A percentile compares a stretch with the other conserved stretches of the same genome.
These are phyloP conservation scores for Delichon dasypus DNA, from an alignment of 2,797 vertebrate species.

Conservation along the genomic window DNA sequence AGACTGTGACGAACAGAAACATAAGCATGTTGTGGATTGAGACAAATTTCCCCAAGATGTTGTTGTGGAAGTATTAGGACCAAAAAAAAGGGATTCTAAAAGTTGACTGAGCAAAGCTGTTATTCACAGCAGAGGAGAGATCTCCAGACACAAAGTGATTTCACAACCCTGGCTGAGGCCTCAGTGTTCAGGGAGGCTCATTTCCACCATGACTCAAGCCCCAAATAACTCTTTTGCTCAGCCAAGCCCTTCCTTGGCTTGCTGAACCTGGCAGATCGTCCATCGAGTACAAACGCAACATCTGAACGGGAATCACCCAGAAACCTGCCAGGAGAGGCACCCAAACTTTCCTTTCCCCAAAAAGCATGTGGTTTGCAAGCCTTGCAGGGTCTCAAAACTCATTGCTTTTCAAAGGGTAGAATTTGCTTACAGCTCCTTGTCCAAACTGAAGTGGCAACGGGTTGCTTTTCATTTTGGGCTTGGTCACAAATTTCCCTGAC, in stretches of 20 bases:
- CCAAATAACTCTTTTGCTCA: conserved; percentile 3
- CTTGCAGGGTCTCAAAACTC: not conserved
- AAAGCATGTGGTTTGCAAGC: not conserved
- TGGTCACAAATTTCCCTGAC: not conserved
- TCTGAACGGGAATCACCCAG: not conserved
- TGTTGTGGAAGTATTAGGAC: not conserved
- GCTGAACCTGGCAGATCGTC: not conserved
- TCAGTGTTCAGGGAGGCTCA: conserved; percentile 7
- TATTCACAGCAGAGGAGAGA: not conserved
- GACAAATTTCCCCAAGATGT: conserved; percentile 43
- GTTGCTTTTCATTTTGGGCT: not conserved
- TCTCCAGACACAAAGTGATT: not conserved
- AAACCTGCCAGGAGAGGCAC: not conserved
- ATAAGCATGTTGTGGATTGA: conserved; percentile 19
- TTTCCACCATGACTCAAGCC: conserved; percentile 44
- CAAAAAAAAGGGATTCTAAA: conserved; percentile 29
- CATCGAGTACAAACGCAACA: fast-evolving
- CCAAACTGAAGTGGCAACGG: not conserved
- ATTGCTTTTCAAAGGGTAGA: not conserved
- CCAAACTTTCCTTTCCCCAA: not conserved
- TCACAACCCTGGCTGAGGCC: conserved; percentile 48
- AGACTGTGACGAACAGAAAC: not conserved
- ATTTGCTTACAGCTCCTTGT: not conserved
- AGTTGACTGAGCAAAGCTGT: conserved; percentile 17
- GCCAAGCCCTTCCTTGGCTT: conserved; percentile 33